Base-by-base conservation (phyloP, 2,888 invertebrate species). In the Thelaira solivaga region DNA sequence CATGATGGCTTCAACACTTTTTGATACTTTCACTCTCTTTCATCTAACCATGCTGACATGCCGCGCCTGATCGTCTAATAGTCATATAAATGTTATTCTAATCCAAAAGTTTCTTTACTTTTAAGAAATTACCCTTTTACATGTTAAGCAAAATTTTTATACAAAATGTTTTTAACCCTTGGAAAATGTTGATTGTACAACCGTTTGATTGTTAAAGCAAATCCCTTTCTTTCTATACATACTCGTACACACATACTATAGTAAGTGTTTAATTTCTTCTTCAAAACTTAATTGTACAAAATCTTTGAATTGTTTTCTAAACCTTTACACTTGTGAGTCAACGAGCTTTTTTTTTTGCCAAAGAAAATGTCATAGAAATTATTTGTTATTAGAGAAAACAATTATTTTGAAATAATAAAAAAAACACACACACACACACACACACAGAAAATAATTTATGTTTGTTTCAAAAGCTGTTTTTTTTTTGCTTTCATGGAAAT, bases 251-350 rank as follows among this genome's bases (percentile, higher is more conserved):
- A n/a, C n/a, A n/a, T n/a, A 59, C 59, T 45, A 18, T 68, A 71
- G 69, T 71, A 78, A 78, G 78, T 78, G 78, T 78, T 78, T 78
- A 78, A 78, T 78, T 78, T 78, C 78, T 65, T 64, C 78, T 78
- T 78, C 65, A 74, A 74, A 53, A 61, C 59, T 53, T 74, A 78
- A 78, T 78, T 78, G 69, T 74, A 61, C 24, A 68, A 68, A 78
- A 78, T 74, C 61, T 78, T 61, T 74, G 78, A 62, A 75, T 75
- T 61, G 67, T 68, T 75, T 61, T 73, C 47, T 36, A 53, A 71
- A 61, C 36, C 59, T 59, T 20, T 26, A n/a, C 39, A 26, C 13
- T 57, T 26, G 18, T 36, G 57, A 29, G 24, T 18, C 24, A 59
- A 36, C 34, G 22, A 39, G 20, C 4, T 49, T 22, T 8, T 47